Base-by-base conservation (phyloP, 2,797 vertebrate genomes). In the Catharus ustulatus region DNA sequence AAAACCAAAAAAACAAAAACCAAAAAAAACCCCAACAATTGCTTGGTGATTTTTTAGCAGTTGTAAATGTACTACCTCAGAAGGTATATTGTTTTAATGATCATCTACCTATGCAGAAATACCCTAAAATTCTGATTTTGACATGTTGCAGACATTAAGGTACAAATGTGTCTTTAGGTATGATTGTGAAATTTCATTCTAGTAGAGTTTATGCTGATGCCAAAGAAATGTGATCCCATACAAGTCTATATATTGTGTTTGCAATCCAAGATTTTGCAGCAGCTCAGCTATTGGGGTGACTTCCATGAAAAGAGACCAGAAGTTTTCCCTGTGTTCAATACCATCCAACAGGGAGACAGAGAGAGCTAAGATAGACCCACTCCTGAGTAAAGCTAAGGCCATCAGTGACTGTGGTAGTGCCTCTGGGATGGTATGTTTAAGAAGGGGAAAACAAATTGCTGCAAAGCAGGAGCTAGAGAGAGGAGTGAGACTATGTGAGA, bases 361-460 rank as follows among this genome's bases (percentile, higher is more conserved):
- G 2, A 15, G 13, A 58, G 15, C 11, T 43, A 83, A 32, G 43
- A 51, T 3, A 20, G 67, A 51, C 15, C 4, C 22, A 40, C 9
- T 2, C 1, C 48, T 62, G 26, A 21, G 40, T 30, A 79, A 71
- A 21, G 5, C 9, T 3, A 13, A 84, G 21, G 5, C 24, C 3
- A 6, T 34, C 34, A 17, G 21, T 1, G 2, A 19, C 3, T 2
- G 7, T 27, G 6, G 10, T 6, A 52, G 6, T 8, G 1, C 9
- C 43, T 62, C 58, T 43, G 29, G 21, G 12, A 43, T 15, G 10
- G 9, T 6, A 15, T 32, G 12, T 22, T 76, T 61, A n/a, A 40
- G 22, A 32, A 42, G 5, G 5, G 10, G 3, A 20, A 11, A 66
- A 23, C 13, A 78, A 69, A 63, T 3, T 34, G 2, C 13, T 63